Conservation (phyloP, 2,888 invertebrate species). For the Pachliopta kotzebuea region DNA sequence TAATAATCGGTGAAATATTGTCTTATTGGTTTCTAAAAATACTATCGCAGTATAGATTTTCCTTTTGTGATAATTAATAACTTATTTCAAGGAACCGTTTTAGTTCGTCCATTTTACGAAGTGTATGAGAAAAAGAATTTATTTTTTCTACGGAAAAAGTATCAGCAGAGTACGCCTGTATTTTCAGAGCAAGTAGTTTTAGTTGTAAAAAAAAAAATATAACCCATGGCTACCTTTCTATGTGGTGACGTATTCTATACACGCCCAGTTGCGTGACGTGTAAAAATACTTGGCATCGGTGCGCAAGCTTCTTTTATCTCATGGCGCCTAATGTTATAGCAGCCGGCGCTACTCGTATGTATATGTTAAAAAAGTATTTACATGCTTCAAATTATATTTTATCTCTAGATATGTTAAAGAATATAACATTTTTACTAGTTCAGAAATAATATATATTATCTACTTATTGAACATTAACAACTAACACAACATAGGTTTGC, state of each 20-base stretch:
- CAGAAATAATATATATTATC: not conserved
- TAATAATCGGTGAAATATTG: too few species aligned
- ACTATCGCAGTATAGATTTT: not conserved
- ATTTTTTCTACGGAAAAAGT: too few species aligned
- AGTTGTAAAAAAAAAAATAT: not conserved
- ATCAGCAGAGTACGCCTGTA: too few species aligned
- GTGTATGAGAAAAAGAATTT: not conserved
- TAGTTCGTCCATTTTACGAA: not conserved
- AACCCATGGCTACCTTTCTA: slow-evolving; percentile 37
- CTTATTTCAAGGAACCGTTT: not conserved
- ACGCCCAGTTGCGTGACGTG: slow-evolving; percentile 50
- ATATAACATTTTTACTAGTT: not conserved
- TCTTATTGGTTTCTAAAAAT: too few species aligned
- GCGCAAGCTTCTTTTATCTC: slow-evolving; percentile 49
- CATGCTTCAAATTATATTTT: not conserved
- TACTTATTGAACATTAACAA: not conserved
- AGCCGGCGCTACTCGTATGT: slow-evolving; percentile 36
- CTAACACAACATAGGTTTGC: too few species aligned
- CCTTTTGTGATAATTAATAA: not conserved
- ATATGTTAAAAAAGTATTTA: not conserved
- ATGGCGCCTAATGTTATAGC: slow-evolving; percentile 57
- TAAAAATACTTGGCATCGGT: slow-evolving; percentile 67
- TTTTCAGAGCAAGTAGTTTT: not conserved
- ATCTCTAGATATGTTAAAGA: not conserved
- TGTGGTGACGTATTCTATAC: slow-evolving; percentile 47